phyloP scores from a whole-genome alignment of 1,140 invertebrate genomes.

The Bathynomus jamesi region DNA sequence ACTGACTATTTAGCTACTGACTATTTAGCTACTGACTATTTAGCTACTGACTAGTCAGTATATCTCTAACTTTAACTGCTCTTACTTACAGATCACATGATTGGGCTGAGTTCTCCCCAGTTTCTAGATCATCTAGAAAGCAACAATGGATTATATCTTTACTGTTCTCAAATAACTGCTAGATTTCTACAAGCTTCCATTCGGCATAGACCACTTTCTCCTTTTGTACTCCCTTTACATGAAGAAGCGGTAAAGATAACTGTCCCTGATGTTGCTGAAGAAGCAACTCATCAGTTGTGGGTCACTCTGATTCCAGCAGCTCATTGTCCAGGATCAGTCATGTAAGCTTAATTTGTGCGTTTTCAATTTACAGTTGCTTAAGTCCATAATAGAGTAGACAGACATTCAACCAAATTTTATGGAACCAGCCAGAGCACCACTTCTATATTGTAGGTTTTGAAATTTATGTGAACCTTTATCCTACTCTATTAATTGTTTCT shows the following conservation, averaged over 20 bases:
- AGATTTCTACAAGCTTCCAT: slow-evolving; percentile 34
- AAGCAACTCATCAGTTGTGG: slow-evolving; percentile 41
- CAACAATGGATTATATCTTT: slow-evolving; percentile 34
- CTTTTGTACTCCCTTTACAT: slow-evolving; percentile 29
- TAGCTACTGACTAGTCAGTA: too few species aligned
- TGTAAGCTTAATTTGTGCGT: slow-evolving; percentile 44
- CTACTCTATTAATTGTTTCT: too few species aligned
- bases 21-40: too few species aligned
- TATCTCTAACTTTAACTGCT: too few species aligned
- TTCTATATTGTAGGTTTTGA: too few species aligned
- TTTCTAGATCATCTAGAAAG: slow-evolving; percentile 37
- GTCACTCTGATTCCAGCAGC: slow-evolving; percentile 57
- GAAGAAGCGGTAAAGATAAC: slow-evolving; percentile 35
- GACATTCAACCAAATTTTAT: too few species aligned
- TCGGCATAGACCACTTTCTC: slow-evolving; percentile 25
- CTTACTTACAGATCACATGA: slow-evolving; percentile 52
- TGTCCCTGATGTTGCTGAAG: slow-evolving; percentile 34
- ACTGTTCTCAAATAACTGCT: slow-evolving; percentile 35
- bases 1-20: too few species aligned
- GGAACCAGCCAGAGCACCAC: too few species aligned
- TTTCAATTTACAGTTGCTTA: too few species aligned
- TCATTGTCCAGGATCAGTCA: slow-evolving; percentile 64
- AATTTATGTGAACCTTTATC: too few species aligned
- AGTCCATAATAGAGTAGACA: too few species aligned
- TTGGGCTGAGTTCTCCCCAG: slow-evolving; percentile 46